phyloP scores from a whole-genome alignment of 37 sponge, comb jelly and placozoan genomes.

The Mnemiopsis leidyi region DNA sequence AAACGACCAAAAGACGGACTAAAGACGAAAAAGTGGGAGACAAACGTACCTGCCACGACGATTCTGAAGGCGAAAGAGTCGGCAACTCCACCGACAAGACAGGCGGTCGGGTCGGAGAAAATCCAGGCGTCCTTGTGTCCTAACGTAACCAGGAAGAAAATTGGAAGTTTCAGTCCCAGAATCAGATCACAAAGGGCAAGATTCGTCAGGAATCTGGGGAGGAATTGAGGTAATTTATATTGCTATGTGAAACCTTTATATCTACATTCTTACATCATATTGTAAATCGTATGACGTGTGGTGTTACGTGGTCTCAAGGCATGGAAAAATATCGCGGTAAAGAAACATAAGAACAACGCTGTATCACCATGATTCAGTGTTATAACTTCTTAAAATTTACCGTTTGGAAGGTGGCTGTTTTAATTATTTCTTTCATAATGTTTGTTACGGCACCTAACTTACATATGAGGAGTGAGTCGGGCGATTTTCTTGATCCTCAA shows the following conservation, averaged over 20 bases:
- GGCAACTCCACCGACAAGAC: not conserved
- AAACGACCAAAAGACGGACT: too few species aligned
- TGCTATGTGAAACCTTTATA: too few species aligned
- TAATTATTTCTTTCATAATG: not conserved
- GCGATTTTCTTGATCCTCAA: constrained; percentile 53
- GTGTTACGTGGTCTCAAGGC: too few species aligned
- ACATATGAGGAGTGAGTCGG: constrained; percentile 47
- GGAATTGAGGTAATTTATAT: too few species aligned
- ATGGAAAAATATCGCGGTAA: too few species aligned
- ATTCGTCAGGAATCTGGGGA: constrained; percentile 52
- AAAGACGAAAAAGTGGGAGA: too few species aligned
- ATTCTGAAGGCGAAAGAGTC: constrained; percentile 9
- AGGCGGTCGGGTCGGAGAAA: not conserved
- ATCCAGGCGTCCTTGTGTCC: constrained; percentile 1
- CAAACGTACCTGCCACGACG: constrained; percentile 7
- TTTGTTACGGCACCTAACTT: not conserved
- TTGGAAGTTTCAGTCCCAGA: constrained; percentile 39
- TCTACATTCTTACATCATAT: too few species aligned
- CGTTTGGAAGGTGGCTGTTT: not conserved
- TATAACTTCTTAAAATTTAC: too few species aligned
- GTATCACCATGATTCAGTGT: too few species aligned
- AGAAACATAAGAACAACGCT: too few species aligned
- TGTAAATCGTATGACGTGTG: too few species aligned
- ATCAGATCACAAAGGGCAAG: constrained; percentile 47
- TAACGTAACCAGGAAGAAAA: constrained; percentile 55